These are phyloP conservation scores for Glyphotaelius pellucidus DNA, from an alignment of 2,888 invertebrate species.

Conservation along the genomic window DNA sequence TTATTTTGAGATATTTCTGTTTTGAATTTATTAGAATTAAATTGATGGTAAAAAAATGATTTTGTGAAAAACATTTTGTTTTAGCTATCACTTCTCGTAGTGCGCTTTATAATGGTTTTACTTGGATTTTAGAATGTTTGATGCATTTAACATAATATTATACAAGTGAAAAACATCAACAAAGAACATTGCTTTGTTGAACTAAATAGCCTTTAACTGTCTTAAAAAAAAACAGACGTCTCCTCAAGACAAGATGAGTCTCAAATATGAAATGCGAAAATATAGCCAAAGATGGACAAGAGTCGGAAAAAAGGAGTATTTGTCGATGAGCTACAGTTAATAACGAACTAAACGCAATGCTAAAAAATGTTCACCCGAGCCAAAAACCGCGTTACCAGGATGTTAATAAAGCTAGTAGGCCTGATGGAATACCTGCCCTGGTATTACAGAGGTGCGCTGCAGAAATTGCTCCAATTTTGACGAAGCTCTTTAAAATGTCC, in stretches of 20 bases:
- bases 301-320: too few species aligned
- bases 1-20: conserved; percentile 51
- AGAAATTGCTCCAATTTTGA: too few species aligned
- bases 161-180: not conserved
- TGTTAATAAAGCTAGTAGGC: too few species aligned
- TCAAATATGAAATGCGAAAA: too few species aligned
- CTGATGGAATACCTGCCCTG: too few species aligned
- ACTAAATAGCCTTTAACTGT: not conserved
- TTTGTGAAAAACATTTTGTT: not conserved
- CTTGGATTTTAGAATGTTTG: not conserved
- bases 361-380: too few species aligned
- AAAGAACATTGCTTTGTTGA: not conserved
- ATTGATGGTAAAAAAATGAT: not conserved
- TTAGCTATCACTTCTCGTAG: not conserved
- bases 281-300: too few species aligned
- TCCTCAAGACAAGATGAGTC: too few species aligned
- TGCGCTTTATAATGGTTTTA: not conserved
- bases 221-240: too few species aligned
- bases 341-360: not conserved
- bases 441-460: too few species aligned
- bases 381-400: too few species aligned
- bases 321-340: not conserved
- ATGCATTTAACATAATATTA: not conserved
- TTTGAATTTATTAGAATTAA: conserved; percentile 11
- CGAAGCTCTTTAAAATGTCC: too few species aligned